These are phyloP conservation scores for Anagrus nilaparvatae DNA, from an alignment of 1,140 invertebrate genomes.

Conservation along the genomic window DNA sequence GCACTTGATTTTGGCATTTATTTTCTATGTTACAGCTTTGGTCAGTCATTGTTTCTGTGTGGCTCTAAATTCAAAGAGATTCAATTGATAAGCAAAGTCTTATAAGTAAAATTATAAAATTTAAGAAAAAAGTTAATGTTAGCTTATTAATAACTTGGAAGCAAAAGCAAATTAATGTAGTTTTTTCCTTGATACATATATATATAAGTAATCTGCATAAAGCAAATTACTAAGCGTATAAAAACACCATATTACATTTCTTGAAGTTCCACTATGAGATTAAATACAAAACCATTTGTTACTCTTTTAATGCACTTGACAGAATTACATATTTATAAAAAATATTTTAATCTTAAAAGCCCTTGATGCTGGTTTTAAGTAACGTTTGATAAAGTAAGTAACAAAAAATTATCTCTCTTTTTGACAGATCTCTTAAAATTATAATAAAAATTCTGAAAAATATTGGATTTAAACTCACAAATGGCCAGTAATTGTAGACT, in stretches of 20 bases:
- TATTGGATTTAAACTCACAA: constrained; percentile 12
- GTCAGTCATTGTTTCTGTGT: constrained; percentile 18
- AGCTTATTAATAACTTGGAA: neutral
- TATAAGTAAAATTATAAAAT: constrained; percentile 8
- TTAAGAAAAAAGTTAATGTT: constrained; percentile 4
- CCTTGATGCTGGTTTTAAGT: constrained; percentile 12
- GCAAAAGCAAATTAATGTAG: neutral
- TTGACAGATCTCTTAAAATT: constrained; percentile 6
- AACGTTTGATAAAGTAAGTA: constrained; percentile 9
- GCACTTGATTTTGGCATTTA: constrained; percentile 38
- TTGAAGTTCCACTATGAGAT: constrained; percentile 28
- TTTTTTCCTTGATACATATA: neutral
- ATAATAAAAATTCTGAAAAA: constrained; percentile 5
- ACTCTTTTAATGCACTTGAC: constrained; percentile 28
- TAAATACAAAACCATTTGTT: constrained; percentile 29
- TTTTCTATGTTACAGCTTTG: constrained; percentile 19
- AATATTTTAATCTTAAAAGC: constrained; percentile 13
- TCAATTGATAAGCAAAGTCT: constrained; percentile 3
- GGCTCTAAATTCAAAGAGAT: constrained; percentile 10
- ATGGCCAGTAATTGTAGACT: constrained; percentile 13
- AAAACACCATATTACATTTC: constrained; percentile 32
- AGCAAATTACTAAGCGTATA: constrained; percentile 31
- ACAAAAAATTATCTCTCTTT: constrained; percentile 5
- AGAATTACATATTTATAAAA: constrained; percentile 23
- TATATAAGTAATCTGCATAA: constrained; percentile 40